These are phyloP conservation scores for Asarcornis scutulata DNA, from an alignment of 2,113 vertebrate species.

Conservation along the genomic window DNA sequence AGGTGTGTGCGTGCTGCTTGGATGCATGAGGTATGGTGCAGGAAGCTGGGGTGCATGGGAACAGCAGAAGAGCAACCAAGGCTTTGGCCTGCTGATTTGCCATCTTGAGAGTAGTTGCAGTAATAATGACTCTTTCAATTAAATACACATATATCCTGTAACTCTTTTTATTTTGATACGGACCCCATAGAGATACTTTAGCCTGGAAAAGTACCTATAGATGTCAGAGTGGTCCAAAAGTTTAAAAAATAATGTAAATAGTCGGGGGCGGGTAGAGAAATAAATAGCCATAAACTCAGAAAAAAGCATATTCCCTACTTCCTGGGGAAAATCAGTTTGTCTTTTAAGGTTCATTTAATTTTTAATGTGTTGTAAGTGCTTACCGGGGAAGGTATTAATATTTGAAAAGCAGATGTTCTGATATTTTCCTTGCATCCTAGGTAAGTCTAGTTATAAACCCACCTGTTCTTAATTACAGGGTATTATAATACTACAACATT, in stretches of 20 bases:
- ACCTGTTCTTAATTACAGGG: background rate
- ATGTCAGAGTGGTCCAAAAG: background rate
- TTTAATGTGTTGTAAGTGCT: background rate
- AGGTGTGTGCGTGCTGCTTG: background rate
- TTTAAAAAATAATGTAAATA: background rate
- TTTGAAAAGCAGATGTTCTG: background rate
- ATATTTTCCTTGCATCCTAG: background rate
- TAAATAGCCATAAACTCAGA: background rate
- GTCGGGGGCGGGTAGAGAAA: background rate
- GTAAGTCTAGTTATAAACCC: background rate
- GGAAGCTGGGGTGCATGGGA: background rate
- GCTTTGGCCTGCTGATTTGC: background rate
- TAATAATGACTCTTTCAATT: background rate
- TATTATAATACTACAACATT: too few relatives aligned
- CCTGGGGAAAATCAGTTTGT: background rate
- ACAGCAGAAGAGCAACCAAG: background rate
- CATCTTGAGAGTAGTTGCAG: background rate
- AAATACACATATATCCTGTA: background rate
- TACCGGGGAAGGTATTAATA: background rate
- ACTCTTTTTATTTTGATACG: background rate
- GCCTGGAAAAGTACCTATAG: background rate
- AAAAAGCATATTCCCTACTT: background rate
- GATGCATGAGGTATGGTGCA: background rate
- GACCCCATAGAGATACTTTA: background rate
- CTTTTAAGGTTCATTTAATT: background rate